phyloP scores from a whole-genome alignment of 2,888 invertebrate genomes.

The Odontocerum albicorne region DNA sequence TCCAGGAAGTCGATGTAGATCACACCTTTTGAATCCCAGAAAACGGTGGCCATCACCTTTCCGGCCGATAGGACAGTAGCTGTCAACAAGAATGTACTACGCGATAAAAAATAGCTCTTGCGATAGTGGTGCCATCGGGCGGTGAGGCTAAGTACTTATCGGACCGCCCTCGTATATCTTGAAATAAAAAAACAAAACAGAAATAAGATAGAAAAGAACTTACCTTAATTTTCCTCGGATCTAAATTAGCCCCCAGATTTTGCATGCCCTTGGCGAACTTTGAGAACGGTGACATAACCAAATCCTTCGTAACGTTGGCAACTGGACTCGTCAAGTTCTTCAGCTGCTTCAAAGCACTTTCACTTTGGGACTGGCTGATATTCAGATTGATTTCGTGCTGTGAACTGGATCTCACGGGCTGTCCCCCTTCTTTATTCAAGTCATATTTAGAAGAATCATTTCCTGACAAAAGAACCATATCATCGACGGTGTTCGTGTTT shows the following conservation, averaged over 20 bases:
- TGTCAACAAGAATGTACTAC: too few species aligned
- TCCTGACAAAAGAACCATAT: slow-evolving; percentile 38
- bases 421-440: slow-evolving; percentile 10
- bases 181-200: slow-evolving; percentile 30
- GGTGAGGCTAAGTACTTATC: too few species aligned
- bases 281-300: slow-evolving; percentile 73
- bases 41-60: too few species aligned
- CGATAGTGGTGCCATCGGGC: too few species aligned
- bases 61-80: too few species aligned
- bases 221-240: slow-evolving; percentile 74
- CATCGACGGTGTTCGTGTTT: slow-evolving; percentile 19
- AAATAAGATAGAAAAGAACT: neutral
- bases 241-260: slow-evolving; percentile 80
- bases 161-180: too few species aligned
- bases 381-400: slow-evolving; percentile 70
- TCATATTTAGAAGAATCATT: slow-evolving; percentile 42
- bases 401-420: slow-evolving; percentile 55
- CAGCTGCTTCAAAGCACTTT: slow-evolving; percentile 72
- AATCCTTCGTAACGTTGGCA: slow-evolving; percentile 62
- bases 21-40: too few species aligned
- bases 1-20: too few species aligned
- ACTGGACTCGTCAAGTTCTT: slow-evolving; percentile 70
- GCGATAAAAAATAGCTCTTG: too few species aligned
- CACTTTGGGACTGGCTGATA: slow-evolving; percentile 77
- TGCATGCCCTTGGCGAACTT: slow-evolving; percentile 88